Conservation (phyloP, 2,888 invertebrate species). For the Dasysyrphus albostriatus region DNA sequence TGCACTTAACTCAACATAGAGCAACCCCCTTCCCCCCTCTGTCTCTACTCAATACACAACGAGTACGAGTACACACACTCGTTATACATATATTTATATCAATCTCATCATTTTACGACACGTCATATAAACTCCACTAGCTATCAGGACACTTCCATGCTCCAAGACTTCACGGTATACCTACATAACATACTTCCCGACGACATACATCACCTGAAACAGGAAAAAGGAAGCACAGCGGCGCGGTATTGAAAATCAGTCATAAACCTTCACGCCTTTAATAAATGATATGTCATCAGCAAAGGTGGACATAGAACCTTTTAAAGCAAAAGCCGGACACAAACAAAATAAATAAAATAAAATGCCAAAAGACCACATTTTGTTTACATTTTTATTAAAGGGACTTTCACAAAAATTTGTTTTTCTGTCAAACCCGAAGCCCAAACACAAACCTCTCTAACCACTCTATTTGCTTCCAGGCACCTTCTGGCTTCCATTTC, state of each 20-base stretch:
- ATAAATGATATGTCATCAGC: slow-evolving; percentile 56
- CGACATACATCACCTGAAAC: slow-evolving; percentile 27
- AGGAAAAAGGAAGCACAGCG: background rate
- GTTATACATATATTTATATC: slow-evolving; percentile 55
- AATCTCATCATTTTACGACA: slow-evolving; percentile 74
- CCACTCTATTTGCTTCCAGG: slow-evolving; percentile 33
- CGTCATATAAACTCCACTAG: slow-evolving; percentile 17
- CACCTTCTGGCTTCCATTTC: slow-evolving; percentile 46
- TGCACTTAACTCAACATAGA: slow-evolving; percentile 42
- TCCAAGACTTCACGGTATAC: background rate
- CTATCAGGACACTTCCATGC: background rate
- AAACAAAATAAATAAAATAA: slow-evolving; percentile 2
- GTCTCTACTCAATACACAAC: background rate
- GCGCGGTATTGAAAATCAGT: slow-evolving; percentile 70
- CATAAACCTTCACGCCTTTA: slow-evolving; percentile 57
- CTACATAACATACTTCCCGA: slow-evolving; percentile 4
- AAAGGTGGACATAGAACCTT: slow-evolving; percentile 46
- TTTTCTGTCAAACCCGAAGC: slow-evolving; percentile 20
- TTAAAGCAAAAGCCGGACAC: slow-evolving; percentile 13
- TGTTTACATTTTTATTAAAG: slow-evolving; percentile 72
- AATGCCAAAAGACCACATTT: slow-evolving; percentile 46
- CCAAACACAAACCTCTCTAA: slow-evolving; percentile 16
- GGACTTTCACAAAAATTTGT: slow-evolving; percentile 58
- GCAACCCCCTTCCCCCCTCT: background rate
- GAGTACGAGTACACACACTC: slow-evolving; percentile 25